These are phyloP conservation scores for Holcopasites calliopsidis DNA, from an alignment of 1,140 invertebrate genomes.

Conservation along the genomic window DNA sequence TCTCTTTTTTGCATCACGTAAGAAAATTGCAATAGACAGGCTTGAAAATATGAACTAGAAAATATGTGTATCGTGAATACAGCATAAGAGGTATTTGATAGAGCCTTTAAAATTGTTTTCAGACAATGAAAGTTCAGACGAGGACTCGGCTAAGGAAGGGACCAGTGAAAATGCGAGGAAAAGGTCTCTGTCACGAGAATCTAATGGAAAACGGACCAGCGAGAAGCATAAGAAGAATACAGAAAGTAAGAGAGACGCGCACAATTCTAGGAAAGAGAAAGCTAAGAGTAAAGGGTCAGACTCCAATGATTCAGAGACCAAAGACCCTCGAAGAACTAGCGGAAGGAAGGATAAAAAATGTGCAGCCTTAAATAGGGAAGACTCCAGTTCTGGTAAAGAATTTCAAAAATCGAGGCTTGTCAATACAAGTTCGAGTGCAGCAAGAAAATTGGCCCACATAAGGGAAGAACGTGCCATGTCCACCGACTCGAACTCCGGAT, in stretches of 20 bases:
- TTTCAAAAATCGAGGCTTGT: constrained; percentile 48
- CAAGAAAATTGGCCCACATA: not conserved
- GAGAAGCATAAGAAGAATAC: not conserved
- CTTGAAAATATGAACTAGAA: not conserved
- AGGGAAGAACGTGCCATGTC: not conserved
- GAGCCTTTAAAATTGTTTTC: not conserved
- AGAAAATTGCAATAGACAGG: not conserved
- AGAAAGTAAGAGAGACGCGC: not conserved
- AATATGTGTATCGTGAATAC: not conserved
- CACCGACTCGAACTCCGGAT: not conserved
- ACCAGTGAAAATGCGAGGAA: not conserved
- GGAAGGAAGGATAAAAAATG: not conserved
- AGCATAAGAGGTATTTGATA: too few species aligned
- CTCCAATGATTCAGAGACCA: not conserved
- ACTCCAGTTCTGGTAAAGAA: constrained; percentile 60
- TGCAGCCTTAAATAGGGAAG: not conserved
- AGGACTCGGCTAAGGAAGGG: not conserved
- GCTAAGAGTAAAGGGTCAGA: not conserved
- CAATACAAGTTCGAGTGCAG: not conserved
- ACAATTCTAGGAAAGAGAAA: not conserved
- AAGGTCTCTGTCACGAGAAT: not conserved
- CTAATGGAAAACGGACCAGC: not conserved
- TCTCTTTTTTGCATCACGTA: not conserved
- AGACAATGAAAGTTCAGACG: not conserved
- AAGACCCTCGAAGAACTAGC: too few species aligned